phyloP scores from a whole-genome alignment of 2,113 vertebrate species.

The Coryphaenoides rupestris region DNA sequence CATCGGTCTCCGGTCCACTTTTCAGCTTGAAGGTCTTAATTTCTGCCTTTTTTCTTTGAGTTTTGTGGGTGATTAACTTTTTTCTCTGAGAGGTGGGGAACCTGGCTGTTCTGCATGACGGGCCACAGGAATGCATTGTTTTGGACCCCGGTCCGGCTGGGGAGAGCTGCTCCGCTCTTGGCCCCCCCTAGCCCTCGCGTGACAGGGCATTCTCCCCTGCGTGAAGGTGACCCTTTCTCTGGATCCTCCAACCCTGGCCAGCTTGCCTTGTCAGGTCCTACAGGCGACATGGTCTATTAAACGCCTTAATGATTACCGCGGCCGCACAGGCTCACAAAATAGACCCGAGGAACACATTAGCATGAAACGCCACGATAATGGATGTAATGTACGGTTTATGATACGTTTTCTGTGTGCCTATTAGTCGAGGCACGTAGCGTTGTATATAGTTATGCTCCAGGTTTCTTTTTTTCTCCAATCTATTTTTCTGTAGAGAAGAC shows the following conservation, averaged over 20 bases:
- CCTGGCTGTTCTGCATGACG: slow-evolving; percentile 59
- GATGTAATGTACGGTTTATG: slow-evolving; percentile 5
- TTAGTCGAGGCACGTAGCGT: neutral
- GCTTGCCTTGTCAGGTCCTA: slow-evolving; percentile 53
- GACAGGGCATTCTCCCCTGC: slow-evolving; percentile 57
- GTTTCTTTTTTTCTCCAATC: too few species aligned
- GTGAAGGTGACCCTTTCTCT: slow-evolving; percentile 72
- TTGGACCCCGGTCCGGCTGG: slow-evolving; percentile 39
- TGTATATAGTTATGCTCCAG: neutral
- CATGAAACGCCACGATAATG: neutral
- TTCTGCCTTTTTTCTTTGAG: slow-evolving; percentile 18
- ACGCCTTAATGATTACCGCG: slow-evolving; percentile 69
- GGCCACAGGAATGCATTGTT: slow-evolving; percentile 50
- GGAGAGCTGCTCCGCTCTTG: slow-evolving; percentile 38
- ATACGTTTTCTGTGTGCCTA: slow-evolving; percentile 11
- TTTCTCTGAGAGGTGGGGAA: slow-evolving; percentile 31
- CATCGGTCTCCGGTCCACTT: neutral
- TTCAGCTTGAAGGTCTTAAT: neutral
- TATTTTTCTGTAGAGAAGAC: too few species aligned
- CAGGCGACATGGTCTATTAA: slow-evolving; percentile 68
- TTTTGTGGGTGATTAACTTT: slow-evolving; percentile 15
- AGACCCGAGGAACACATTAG: slow-evolving; percentile 14
- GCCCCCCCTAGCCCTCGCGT: slow-evolving; percentile 47
- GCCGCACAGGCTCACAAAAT: slow-evolving; percentile 32
- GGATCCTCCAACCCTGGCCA: slow-evolving; percentile 42